Evolutionary conservation across 2,888 invertebrate species (phyloP).

Genomic region (Cosmorhoe ocellata): DNA sequence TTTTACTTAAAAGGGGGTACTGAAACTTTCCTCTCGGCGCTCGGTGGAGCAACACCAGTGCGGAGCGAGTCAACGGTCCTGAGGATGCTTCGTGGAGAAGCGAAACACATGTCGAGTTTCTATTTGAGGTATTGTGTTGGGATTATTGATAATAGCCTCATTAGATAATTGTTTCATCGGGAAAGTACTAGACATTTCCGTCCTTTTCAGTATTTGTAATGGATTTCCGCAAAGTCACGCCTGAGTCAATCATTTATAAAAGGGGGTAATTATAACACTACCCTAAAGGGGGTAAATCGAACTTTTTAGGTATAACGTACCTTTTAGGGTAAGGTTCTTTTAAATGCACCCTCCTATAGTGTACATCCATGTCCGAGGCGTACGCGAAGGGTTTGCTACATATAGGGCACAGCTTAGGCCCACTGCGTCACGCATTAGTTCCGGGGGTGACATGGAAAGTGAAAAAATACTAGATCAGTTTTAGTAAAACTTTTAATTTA

Average conservation of each 20-base stretch:
- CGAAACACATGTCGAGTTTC: too few species aligned
- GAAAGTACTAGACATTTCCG: too few species aligned
- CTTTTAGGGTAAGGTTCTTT: conserved; percentile 27
- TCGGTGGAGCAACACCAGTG: too few species aligned
- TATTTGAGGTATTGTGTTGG: too few species aligned
- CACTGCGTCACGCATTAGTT: conserved; percentile 9
- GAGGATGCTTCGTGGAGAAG: too few species aligned
- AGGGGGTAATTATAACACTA: neutral
- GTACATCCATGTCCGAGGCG: conserved; percentile 18
- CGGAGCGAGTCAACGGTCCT: too few species aligned
- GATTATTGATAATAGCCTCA: too few species aligned
- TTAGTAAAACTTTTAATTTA: neutral
- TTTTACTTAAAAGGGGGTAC: too few species aligned
- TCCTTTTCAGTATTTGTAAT: too few species aligned
- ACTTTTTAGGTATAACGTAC: conserved; percentile 10
- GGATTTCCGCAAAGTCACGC: too few species aligned
- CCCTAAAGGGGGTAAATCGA: neutral
- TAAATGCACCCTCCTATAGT: conserved; percentile 24
- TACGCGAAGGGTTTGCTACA: conserved; percentile 23
- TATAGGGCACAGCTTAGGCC: conserved; percentile 21
- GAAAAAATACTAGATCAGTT: conserved; percentile 4
- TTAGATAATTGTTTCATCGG: too few species aligned
- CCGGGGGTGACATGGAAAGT: conserved; percentile 20
- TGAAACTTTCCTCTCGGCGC: too few species aligned
- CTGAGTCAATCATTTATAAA: neutral